Evolutionary conservation across 2,113 vertebrate genomes (phyloP), one percentile per base, ranked within the genome.

Genomic region (Centropus unirufus): DNA sequence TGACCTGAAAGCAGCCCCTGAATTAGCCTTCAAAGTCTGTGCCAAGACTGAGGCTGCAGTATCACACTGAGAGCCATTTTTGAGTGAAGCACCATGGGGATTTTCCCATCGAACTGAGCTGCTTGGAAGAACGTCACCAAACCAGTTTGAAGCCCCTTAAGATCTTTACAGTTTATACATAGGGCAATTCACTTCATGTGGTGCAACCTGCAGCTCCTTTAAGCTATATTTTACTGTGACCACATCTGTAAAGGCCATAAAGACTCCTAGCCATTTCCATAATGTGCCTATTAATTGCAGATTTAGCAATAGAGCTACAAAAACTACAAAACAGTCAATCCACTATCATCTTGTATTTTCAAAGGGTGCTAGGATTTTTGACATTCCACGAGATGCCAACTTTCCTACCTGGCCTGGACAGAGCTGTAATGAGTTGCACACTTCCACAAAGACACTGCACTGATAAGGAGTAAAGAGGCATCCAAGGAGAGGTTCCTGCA

Each of bases 281-380:
- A 52, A 30, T 14, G 36, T 27, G 52, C 47, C 51, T 66, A 29
- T 66, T 64, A 84, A 59, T 26, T 49, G 30, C 22, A 55, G 30
- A 61, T 66, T 66, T 55, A 49, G 57, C 30, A 61, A 44, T 5
- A 73, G 30, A 70, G 61, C 19, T 76, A 34, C 22, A 21, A 14
- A 67, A 49, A 90, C 46, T 63, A 44, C 11, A n/a, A 57, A 52
- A 20, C 5, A 27, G 30, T 17, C 62, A 22, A 5, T 8, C 7
- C 11, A 30, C 2, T 19, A 24, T 15, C 9, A 64, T 16, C 8
- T 27, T 0, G 0, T 27, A 24, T 63, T 79, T 90, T 30, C 26
- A 29, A 59, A 79, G 22, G 17, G 8, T 5, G 2, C 5, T 51
- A 61, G 32, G 44, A 57, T 57, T 85, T 93, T 23, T 27, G 9